Percentiles rank a stretch among this genome's conserved stretches.
These are phyloP conservation scores for Drosophila setosimentum DNA, from an alignment of 2,888 invertebrate genomes.

Conservation along the genomic window DNA sequence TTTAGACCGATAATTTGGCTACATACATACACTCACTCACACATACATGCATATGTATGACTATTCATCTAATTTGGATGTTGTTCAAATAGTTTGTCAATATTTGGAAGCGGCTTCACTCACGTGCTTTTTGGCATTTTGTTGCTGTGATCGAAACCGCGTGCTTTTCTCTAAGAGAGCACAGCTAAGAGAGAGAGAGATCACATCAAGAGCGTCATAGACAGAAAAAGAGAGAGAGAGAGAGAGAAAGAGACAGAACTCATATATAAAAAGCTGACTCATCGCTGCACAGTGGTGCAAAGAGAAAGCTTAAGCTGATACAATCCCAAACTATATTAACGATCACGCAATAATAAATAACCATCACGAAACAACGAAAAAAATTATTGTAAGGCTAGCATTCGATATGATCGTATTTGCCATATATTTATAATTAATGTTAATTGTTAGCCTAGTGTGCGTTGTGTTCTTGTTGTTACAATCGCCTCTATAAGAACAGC, in stretches of 20 bases:
- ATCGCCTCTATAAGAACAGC: slow-evolving; percentile 6
- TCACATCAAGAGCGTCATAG: not conserved
- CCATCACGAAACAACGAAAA: not conserved
- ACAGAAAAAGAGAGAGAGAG: no score
- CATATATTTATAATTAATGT: not conserved
- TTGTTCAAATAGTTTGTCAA: slow-evolving; percentile 39
- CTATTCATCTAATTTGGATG: slow-evolving; percentile 25
- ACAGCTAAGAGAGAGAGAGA: slow-evolving; percentile 7
- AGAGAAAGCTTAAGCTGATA: not conserved
- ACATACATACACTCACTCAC: not conserved
- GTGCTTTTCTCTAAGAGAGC: slow-evolving; percentile 47
- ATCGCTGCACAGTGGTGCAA: slow-evolving; percentile 35
- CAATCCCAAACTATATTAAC: not conserved
- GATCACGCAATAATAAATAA: not conserved
- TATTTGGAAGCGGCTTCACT: slow-evolving; percentile 45
- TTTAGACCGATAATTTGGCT: slow-evolving; percentile 1
- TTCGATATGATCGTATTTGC: not conserved
- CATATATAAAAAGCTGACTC: slow-evolving; percentile 19
- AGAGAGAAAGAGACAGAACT: not conserved
- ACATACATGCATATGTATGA: not conserved
- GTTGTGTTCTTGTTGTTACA: slow-evolving; percentile 22
- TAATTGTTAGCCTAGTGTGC: slow-evolving; percentile 6
- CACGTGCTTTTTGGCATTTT: slow-evolving; percentile 57
- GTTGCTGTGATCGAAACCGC: slow-evolving; percentile 48
- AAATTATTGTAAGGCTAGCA: not conserved